These are phyloP conservation scores for Syngnathoides biaculeatus DNA, from an alignment of 2,113 vertebrate genomes.

Conservation along the genomic window DNA sequence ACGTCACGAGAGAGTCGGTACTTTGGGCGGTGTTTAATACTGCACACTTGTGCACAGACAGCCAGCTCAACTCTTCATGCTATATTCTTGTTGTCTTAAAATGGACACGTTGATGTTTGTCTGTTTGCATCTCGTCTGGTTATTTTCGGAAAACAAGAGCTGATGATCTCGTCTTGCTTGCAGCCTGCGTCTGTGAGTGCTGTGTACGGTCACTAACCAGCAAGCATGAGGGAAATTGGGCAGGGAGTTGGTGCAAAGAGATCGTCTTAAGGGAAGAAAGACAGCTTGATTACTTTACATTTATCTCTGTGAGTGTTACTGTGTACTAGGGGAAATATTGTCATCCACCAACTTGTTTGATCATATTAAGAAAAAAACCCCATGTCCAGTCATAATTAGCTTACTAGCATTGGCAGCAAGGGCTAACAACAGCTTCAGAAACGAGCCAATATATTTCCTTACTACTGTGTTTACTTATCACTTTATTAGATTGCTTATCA, in stretches of 20 bases:
- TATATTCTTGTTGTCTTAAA: neutral
- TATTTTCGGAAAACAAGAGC: neutral
- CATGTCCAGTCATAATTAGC: constrained; percentile 11
- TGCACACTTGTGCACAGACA: neutral
- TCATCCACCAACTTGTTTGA: neutral
- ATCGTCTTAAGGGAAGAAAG: constrained; percentile 14
- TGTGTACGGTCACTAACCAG: constrained; percentile 34
- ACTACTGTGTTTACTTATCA: neutral
- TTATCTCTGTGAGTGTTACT: neutral
- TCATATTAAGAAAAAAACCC: neutral
- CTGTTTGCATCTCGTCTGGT: neutral
- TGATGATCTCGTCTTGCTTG: neutral
- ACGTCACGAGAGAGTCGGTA: neutral
- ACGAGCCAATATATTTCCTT: neutral
- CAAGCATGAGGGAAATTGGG: constrained; percentile 11
- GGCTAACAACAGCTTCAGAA: constrained; percentile 34
- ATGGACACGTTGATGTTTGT: neutral
- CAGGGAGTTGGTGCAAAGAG: constrained; percentile 27
- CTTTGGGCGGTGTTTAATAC: constrained; percentile 47
- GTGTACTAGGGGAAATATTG: neutral
- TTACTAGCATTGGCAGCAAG: constrained; percentile 25
- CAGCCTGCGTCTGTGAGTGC: constrained; percentile 32
- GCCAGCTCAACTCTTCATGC: neutral
- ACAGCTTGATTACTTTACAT: neutral
- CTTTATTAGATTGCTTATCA: neutral